phyloP scores from a whole-genome alignment of 2,888 invertebrate genomes.

The Microctonus aethiopoides region DNA sequence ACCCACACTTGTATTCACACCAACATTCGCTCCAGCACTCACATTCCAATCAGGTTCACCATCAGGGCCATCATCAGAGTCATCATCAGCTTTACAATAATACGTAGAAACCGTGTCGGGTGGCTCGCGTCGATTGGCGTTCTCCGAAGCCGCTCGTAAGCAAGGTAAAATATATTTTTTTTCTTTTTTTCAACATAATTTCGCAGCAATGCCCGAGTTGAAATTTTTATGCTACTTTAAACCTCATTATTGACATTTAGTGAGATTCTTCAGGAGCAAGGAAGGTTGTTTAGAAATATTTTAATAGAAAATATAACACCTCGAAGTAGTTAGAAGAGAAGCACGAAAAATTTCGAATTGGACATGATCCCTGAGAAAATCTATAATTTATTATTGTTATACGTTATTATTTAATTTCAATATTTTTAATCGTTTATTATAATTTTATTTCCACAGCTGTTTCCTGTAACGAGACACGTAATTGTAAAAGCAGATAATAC shows the following conservation, averaged over 20 bases:
- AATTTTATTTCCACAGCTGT: slow-evolving; percentile 44
- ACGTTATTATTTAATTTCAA: background rate
- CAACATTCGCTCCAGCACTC: slow-evolving; percentile 60
- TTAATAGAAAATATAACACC: too few species aligned
- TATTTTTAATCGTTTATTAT: slow-evolving; percentile 21
- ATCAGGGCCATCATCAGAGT: slow-evolving; percentile 57
- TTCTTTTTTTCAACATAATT: background rate
- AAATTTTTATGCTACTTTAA: too few species aligned
- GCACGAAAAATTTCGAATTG: too few species aligned
- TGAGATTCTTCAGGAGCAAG: too few species aligned
- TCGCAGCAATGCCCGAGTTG: too few species aligned
- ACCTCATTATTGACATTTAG: too few species aligned
- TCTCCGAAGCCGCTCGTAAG: slow-evolving; percentile 44
- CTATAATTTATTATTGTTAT: background rate
- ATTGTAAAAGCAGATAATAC: slow-evolving; percentile 45
- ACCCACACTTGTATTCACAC: slow-evolving; percentile 55
- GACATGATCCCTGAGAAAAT: too few species aligned
- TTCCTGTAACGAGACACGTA: slow-evolving; percentile 48
- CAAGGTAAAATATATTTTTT: slow-evolving; percentile 35
- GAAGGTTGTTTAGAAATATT: too few species aligned
- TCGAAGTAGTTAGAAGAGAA: too few species aligned
- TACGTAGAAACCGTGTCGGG: slow-evolving; percentile 56
- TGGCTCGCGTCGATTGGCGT: slow-evolving; percentile 45
- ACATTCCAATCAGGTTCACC: slow-evolving; percentile 54
- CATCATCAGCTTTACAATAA: slow-evolving; percentile 64